Evolutionary conservation across 1,140 invertebrate genomes (phyloP), one percentile per base, ranked within the genome.

Genomic region (Potamilus streckersoni): DNA sequence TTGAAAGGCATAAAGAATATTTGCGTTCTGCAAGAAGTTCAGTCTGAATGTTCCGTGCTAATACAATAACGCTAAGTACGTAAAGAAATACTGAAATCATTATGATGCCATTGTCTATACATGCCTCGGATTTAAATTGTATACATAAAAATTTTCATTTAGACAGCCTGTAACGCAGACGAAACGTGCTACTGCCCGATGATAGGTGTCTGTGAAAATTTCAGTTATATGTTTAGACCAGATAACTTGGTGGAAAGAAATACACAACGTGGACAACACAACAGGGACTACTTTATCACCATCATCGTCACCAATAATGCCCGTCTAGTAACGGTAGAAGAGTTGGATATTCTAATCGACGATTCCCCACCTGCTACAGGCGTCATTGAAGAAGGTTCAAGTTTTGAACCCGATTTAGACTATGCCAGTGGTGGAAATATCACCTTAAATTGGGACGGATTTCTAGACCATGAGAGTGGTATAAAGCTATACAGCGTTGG

Each of bases 381-480:
- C 20, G 58, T 74, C 6, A 79, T 79, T 11, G 31, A 61, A 17
- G 83, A 84, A 71, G 82, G 83, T 15, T 61, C 67, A 17, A 14
- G 23, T 16, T 72, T 59, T 14, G 31, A 38, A 23, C 66, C 60
- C 15, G 83, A 85, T 20, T 64, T 83, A 4, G 83, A 85, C 58
- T 85, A 80, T 66, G 81, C 79, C 16, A 81, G 79, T 68, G 60
- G 70, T 0, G 16, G 57, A 15, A 19, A 60, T 3, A 17, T 83
- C 23, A 63, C 63, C 38, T 70, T 79, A 15, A 68, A 75, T 55
- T 83, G 82, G 82, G 60, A 74, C 20, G 83, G 80, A 8, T 85
- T 81, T 61, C 71, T 79, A 60, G 83, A 85, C 65, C 80, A 77
- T 38, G 83, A 85, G 64, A 83, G 82, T 72, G 80, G 79, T 12